phyloP scores from a whole-genome alignment of 2,888 invertebrate genomes.

The Sepioteuthis lessoniana region DNA sequence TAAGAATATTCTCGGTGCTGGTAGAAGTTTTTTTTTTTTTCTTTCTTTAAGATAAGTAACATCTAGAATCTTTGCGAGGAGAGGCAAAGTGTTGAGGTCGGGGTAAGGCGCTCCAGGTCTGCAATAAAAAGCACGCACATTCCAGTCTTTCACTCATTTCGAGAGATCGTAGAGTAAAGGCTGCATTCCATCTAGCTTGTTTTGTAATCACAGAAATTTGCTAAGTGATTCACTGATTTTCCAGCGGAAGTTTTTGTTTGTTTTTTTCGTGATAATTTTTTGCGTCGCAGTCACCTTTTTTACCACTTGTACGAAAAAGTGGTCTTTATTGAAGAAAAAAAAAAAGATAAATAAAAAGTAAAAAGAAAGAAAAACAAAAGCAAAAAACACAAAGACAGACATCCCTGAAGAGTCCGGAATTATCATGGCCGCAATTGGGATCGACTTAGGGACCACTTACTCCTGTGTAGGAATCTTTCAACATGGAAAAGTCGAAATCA shows the following conservation, averaged over 20 bases:
- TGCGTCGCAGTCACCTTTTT: not conserved
- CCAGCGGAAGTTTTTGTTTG: not conserved
- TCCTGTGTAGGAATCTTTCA: constrained; percentile 77
- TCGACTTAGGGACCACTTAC: constrained; percentile 89
- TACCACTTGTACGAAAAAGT: not conserved
- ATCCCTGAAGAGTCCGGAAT: not conserved
- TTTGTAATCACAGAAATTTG: not conserved
- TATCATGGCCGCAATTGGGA: constrained; percentile 81
- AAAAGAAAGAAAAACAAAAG: not conserved
- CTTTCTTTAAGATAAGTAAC: not conserved
- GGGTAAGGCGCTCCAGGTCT: not conserved
- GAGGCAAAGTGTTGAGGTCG: not conserved
- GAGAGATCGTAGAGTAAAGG: not conserved
- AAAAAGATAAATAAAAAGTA: no score
- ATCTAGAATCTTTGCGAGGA: not conserved
- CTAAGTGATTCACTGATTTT: not conserved
- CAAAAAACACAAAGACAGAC: not conserved
- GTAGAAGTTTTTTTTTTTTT: not conserved
- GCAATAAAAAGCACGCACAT: not conserved
- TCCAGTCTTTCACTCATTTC: not conserved
- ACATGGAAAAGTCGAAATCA: constrained; percentile 76
- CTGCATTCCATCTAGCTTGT: not conserved
- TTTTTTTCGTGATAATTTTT: not conserved
- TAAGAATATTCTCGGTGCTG: not conserved
- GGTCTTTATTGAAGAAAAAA: no score